Evolutionary conservation across 1,140 invertebrate species (phyloP), one percentile per base, ranked within the genome.

Genomic region (Drosophila sechellia): DNA sequence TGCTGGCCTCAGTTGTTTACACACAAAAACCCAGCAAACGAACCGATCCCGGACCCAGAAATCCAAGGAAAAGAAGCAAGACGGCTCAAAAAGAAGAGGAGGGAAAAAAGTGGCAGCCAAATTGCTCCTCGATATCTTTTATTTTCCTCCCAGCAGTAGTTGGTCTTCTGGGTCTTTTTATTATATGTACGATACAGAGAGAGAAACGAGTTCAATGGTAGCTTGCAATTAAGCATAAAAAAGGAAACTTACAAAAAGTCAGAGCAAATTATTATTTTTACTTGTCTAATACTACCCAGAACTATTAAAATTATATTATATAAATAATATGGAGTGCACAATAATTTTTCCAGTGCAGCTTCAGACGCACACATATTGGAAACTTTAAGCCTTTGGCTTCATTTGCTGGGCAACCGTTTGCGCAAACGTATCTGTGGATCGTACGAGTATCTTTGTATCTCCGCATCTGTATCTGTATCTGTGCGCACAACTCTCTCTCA

Each of bases 51-150:
- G 65, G 64, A 70, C 68, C 68, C 68, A 48, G 39, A 27, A 53
- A 42, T 12, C 17, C 17, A 20, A 45, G 42, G 11, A 39, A 39
- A 37, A 22, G 27, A 45, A 46, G 48, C 15, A 39, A 8, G 46
- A 27, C 11, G 45, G 45, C 20, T 6, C 20, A 48, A 48, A 25
- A 34, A 35, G 20, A 20, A 25, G 43, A 59, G 57, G 60, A 64
- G 66, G 70, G 22, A 65, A 79, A 79, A 79, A 78, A 85, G 77
- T 89, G 84, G 84, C 84, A 89, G 84, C 84, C 84, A 89, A 89
- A 89, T 89, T 89, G 84, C 84, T 89, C 80, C 84, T 89, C 84
- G 85, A 89, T 89, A 89, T 89, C 84, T 89, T 89, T 89, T 90
- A 81, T 78, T 87, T 85, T 87, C 74, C 72, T 70, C 61, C 73